These are phyloP conservation scores for Tetraodon nigroviridis DNA, from an alignment of 2,113 vertebrate species.

Conservation along the genomic window DNA sequence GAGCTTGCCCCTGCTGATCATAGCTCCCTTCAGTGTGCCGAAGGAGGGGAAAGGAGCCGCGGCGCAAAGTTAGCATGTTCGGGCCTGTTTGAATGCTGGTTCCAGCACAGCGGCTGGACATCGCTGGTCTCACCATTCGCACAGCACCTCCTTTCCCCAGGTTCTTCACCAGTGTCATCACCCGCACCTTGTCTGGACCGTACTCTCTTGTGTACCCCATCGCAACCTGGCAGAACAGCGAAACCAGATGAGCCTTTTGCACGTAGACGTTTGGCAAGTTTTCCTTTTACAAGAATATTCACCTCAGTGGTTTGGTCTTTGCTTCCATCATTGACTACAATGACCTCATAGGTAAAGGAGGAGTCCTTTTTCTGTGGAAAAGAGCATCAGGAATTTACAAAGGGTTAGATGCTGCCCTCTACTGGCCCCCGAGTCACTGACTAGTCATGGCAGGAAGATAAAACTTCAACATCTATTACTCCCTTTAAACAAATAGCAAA, in stretches of 20 bases:
- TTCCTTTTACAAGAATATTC: slow-evolving; percentile 4
- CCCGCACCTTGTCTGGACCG: slow-evolving; percentile 86
- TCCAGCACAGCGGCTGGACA: background rate
- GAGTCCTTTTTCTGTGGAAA: slow-evolving; percentile 77
- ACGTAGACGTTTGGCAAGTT: background rate
- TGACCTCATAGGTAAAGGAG: slow-evolving; percentile 89
- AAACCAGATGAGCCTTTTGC: background rate
- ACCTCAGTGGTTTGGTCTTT: slow-evolving; percentile 92
- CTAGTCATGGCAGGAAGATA: background rate
- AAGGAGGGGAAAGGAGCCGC: background rate
- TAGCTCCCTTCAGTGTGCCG: slow-evolving; percentile 76
- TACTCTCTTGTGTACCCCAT: slow-evolving; percentile 82
- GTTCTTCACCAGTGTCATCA: slow-evolving; percentile 86
- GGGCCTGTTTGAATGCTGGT: background rate
- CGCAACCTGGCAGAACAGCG: slow-evolving; percentile 77
- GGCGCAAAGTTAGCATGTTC: background rate
- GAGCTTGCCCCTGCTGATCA: slow-evolving; percentile 81
- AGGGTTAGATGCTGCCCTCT: slow-evolving; percentile 53
- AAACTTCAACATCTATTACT: background rate
- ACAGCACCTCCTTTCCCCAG: slow-evolving; percentile 93
- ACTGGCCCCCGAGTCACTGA: slow-evolving; percentile 19
- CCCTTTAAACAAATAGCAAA: slow-evolving; percentile 3
- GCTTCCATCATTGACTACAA: slow-evolving; percentile 94
- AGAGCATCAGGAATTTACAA: background rate
- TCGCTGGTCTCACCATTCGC: slow-evolving; percentile 79